Base-by-base conservation (phyloP, 2,113 vertebrate genomes). In the human (Homo sapiens) region DNA sequence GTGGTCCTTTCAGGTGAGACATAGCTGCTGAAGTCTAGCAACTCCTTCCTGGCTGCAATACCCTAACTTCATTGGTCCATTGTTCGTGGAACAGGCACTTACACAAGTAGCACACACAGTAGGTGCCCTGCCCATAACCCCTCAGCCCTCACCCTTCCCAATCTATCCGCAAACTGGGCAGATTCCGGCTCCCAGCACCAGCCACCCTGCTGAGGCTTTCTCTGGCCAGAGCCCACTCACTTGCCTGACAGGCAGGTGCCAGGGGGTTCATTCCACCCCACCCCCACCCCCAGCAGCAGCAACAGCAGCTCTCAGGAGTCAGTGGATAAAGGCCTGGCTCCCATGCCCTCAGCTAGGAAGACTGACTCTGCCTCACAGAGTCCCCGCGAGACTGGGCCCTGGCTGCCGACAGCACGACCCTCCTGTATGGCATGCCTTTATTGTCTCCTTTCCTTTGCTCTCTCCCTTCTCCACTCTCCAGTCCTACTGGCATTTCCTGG, bases 91-190 rank as follows among this genome's bases (percentile, higher is more conserved):
- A 38, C 43, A 48, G 72, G 52, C 12, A 0, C 2, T 61, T 66
- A 1, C 1, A 52, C 64, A 97, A 43, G 52, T 3, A 23, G 22
- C 40, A 4, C 18, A 0, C 0, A 0, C 30, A 2, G 1, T 5
- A 4, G 4, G 7, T 35, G 5, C 11, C 78, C 35, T 20, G 11
- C 17, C 30, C 32, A 0, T 22, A 10, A 3, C n/a, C 40, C 12
- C 22, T 38, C 23, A 5, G 32, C 22, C 0, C 55, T 43, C 64
- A 1, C 48, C 70, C 50, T 35, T 6, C 64, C 83, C 83, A n/a
- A 6, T 0, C 9, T 64, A 38, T 40, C 18, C 30, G 3, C 30
- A 11, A 64, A 64, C 61, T 13, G 12, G 27, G 12, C 16, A 45
- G 22, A 32, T 40, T 40, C 55, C 4, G 4, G 52, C 43, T 20